These are phyloP conservation scores for Anthopleura xanthogrammica DNA, from an alignment of 92 coral and sea anemone species.

Conservation along the genomic window DNA sequence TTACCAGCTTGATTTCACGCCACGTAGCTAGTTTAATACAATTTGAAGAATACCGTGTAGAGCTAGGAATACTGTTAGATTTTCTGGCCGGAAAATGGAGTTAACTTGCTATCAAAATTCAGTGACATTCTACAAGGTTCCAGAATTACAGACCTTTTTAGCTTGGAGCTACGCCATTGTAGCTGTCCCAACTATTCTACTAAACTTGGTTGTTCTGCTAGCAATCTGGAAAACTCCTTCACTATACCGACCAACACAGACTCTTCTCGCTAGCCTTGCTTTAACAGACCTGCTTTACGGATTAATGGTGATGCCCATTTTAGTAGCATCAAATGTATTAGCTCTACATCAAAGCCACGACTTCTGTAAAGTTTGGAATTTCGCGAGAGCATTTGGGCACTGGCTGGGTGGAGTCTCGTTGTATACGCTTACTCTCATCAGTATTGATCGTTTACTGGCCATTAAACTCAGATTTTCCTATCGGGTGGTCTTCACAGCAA, in stretches of 20 bases:
- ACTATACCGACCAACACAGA: neutral
- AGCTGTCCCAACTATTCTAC: neutral
- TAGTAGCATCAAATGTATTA: neutral
- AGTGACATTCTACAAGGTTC: neutral
- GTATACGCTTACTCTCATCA: neutral
- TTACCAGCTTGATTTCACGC: too few species aligned
- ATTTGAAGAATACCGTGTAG: too few species aligned
- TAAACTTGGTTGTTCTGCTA: constrained; percentile 1
- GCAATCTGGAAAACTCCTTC: constrained; percentile 20
- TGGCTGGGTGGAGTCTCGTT: neutral
- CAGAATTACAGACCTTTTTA: neutral
- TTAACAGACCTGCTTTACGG: constrained; percentile 14
- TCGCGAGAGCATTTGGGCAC: neutral
- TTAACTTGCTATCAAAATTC: neutral
- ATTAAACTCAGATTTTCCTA: neutral
- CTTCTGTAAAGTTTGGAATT: neutral
- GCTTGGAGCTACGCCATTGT: neutral
- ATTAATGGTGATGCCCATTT: neutral
- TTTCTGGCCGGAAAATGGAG: neutral
- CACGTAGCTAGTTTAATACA: too few species aligned
- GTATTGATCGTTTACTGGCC: constrained; percentile 25
- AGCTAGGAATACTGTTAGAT: too few species aligned
- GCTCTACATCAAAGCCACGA: neutral
- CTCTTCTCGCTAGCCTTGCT: constrained; percentile 13
- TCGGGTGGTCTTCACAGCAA: neutral